Evolutionary conservation across 2,797 vertebrate genomes (phyloP).

Genomic region (Cottoperca gobio): DNA sequence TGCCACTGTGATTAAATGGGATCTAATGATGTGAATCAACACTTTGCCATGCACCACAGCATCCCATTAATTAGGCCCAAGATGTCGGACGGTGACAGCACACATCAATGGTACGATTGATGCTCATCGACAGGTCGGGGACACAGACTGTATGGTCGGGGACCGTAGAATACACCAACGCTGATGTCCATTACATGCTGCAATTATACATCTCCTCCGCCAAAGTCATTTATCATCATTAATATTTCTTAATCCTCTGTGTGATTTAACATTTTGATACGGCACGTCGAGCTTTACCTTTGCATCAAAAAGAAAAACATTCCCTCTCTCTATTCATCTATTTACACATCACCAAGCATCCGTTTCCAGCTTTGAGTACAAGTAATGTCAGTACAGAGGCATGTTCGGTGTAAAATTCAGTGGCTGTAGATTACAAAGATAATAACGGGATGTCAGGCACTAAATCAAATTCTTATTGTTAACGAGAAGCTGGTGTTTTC

Average conservation of each 20-base stretch:
- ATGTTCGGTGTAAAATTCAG: constrained; percentile 25
- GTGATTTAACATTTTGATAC: background rate
- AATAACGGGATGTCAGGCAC: constrained; percentile 57
- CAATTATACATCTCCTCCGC: constrained; percentile 14
- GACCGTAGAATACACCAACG: constrained; percentile 18
- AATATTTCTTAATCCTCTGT: background rate
- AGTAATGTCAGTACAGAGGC: constrained; percentile 34
- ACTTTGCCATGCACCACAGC: constrained; percentile 66
- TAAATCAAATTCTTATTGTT: constrained; percentile 58
- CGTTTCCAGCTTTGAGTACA: constrained; percentile 2
- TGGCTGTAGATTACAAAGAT: constrained; percentile 59
- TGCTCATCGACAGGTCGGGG: constrained; percentile 42
- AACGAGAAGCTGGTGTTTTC: constrained; percentile 51
- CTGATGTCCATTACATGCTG: constrained; percentile 39
- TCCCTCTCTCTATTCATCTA: background rate
- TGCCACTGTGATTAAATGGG: constrained; percentile 56
- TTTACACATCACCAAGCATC: constrained; percentile 3
- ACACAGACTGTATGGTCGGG: background rate
- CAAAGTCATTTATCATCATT: constrained; percentile 5
- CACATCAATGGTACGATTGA: constrained; percentile 56
- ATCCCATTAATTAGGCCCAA: constrained; percentile 73
- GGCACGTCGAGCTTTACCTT: background rate
- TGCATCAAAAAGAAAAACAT: background rate
- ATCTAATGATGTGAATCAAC: constrained; percentile 76
- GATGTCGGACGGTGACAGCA: constrained; percentile 64